These are phyloP conservation scores for Tenualosa ilisha DNA, from an alignment of 2,797 vertebrate genomes.

Conservation along the genomic window DNA sequence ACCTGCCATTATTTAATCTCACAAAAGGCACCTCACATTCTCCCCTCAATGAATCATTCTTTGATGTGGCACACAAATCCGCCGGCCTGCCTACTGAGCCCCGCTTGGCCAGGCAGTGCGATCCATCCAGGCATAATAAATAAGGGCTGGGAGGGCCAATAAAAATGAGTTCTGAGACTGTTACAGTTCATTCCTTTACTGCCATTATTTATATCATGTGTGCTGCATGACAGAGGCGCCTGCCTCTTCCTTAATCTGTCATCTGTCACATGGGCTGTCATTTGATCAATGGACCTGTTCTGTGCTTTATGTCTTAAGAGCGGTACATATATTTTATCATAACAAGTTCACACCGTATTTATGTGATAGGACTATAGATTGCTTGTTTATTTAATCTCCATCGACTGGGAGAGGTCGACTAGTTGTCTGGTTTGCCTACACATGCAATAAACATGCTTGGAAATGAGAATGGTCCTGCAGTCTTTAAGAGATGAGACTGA, in stretches of 20 bases:
- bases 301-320: conserved; percentile 5
- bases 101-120: background rate
- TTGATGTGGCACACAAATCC: conserved; percentile 36
- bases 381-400: background rate
- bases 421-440: background rate
- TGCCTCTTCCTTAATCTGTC: background rate
- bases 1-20: conserved; percentile 48
- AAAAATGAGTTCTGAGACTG: conserved; percentile 15
- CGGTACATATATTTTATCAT: background rate
- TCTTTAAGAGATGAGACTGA: background rate
- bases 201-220: conserved; percentile 1
- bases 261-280: background rate
- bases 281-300: background rate
- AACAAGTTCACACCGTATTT: background rate
- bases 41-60: conserved; percentile 41
- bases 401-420: background rate
- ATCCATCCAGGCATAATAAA: conserved; percentile 36
- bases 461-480: background rate
- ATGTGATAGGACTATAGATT: background rate
- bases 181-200: background rate
- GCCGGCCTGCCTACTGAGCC: conserved; percentile 15
- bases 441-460: background rate
- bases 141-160: conserved; percentile 23
- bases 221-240: background rate
- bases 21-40: conserved; percentile 28